phyloP scores from a whole-genome alignment of 2,888 invertebrate species.

The Coleophora deauratella region DNA sequence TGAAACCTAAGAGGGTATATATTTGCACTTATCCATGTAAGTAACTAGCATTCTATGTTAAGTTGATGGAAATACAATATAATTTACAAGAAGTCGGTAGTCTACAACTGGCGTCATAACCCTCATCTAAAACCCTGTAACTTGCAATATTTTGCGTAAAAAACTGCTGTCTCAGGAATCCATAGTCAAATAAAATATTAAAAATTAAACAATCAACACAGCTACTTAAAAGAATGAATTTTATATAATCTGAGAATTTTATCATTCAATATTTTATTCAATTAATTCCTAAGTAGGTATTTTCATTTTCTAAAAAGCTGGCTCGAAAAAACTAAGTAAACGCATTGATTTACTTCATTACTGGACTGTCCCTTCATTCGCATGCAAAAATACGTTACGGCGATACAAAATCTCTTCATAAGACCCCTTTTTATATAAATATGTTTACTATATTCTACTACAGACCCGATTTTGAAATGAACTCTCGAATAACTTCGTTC shows the following conservation, averaged over 20 bases:
- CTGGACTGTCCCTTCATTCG: slow-evolving; percentile 22
- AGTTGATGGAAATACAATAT: neutral
- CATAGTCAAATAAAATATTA: no score
- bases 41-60: slow-evolving; percentile 5
- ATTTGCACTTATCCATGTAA: neutral
- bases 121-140: slow-evolving; percentile 16
- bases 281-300: no score
- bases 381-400: slow-evolving; percentile 52
- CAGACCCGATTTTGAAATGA: slow-evolving; percentile 23
- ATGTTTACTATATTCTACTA: slow-evolving; percentile 38
- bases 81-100: neutral
- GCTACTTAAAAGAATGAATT: no score
- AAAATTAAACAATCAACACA: no score
- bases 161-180: neutral
- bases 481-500: slow-evolving; percentile 4
- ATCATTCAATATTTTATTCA: no score
- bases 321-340: neutral
- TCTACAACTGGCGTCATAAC: neutral
- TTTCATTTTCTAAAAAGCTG: no score
- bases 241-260: no score
- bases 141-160: slow-evolving; percentile 10
- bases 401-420: slow-evolving; percentile 57
- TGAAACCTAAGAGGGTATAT: neutral
- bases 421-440: slow-evolving; percentile 38
- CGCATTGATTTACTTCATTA: slow-evolving; percentile 1